Conservation (phyloP, 2,888 invertebrate species). For the Minunthozetes semirufus region DNA sequence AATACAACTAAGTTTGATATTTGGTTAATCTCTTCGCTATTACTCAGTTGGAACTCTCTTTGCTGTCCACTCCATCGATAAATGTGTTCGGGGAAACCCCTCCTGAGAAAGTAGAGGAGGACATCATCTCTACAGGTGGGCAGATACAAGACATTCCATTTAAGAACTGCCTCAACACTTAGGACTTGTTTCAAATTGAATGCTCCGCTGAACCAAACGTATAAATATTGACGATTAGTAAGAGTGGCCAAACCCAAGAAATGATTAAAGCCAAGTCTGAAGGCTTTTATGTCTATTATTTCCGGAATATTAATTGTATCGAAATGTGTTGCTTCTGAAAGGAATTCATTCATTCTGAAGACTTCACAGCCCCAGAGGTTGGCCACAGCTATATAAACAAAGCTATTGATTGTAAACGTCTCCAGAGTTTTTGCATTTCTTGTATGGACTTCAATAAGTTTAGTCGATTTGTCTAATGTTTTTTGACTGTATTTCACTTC, state of each 20-base stretch:
- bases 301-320: slow-evolving; percentile 9
- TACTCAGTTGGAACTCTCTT: slow-evolving; percentile 4
- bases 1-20: slow-evolving; percentile 22
- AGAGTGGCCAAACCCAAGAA: slow-evolving; percentile 33
- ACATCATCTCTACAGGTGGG: slow-evolving; percentile 16
- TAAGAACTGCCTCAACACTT: background rate
- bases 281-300: slow-evolving; percentile 36
- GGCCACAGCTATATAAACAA: slow-evolving; percentile 36
- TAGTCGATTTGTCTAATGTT: background rate
- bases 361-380: slow-evolving; percentile 32
- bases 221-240: slow-evolving; percentile 20
- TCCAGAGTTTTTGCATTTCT: slow-evolving; percentile 32
- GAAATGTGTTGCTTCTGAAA: slow-evolving; percentile 13
- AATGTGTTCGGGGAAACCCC: background rate
- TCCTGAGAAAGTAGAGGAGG: background rate
- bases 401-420: slow-evolving; percentile 36
- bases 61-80: slow-evolving; percentile 27
- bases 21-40: slow-evolving; percentile 25
- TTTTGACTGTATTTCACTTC: background rate
- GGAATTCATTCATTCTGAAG: slow-evolving; percentile 35
- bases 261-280: slow-evolving; percentile 39
- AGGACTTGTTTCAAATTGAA: slow-evolving; percentile 34
- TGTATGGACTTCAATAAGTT: background rate
- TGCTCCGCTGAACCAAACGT: slow-evolving; percentile 35
- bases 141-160: slow-evolving; percentile 22